Conservation (phyloP, 2,888 invertebrate species). For the Neuroscelio doddi region DNA sequence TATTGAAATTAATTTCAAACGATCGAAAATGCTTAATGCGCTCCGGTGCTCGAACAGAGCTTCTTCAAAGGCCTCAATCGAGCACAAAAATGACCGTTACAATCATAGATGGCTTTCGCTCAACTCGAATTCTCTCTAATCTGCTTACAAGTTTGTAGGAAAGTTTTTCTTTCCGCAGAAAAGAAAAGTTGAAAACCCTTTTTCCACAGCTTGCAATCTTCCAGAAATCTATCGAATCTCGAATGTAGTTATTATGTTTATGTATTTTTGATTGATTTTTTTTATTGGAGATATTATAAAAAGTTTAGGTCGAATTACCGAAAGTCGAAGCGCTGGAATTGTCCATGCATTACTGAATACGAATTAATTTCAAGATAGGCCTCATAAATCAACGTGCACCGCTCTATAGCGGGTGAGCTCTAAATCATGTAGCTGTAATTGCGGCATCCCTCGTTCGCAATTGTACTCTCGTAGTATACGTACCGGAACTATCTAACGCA, state of each 20-base stretch:
- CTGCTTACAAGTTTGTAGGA: slow-evolving; percentile 43
- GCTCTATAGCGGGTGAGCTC: slow-evolving; percentile 59
- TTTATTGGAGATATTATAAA: not conserved
- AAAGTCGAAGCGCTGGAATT: slow-evolving; percentile 51
- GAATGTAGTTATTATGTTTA: not conserved
- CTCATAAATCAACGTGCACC: slow-evolving; percentile 51
- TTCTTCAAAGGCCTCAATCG: slow-evolving; percentile 37
- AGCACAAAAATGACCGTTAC: slow-evolving; percentile 43
- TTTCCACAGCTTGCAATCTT: too few species aligned
- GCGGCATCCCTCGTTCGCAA: slow-evolving; percentile 57
- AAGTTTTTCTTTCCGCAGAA: slow-evolving; percentile 18
- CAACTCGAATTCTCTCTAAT: slow-evolving; percentile 48
- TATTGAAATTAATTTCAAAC: slow-evolving; percentile 69
- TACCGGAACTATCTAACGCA: slow-evolving; percentile 54
- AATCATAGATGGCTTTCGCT: slow-evolving; percentile 35
- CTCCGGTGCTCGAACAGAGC: slow-evolving; percentile 27
- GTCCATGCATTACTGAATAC: slow-evolving; percentile 67
- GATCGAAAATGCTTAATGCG: slow-evolving; percentile 55
- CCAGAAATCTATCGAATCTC: too few species aligned
- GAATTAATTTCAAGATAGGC: slow-evolving; percentile 65
- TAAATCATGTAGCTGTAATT: slow-evolving; percentile 55
- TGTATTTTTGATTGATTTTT: too few species aligned
- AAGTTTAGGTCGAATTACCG: slow-evolving; percentile 34
- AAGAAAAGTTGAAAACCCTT: too few species aligned
- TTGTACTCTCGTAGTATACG: slow-evolving; percentile 50